Evolutionary conservation across 2,797 vertebrate genomes (phyloP).

Genomic region (Poeciliopsis infans): DNA sequence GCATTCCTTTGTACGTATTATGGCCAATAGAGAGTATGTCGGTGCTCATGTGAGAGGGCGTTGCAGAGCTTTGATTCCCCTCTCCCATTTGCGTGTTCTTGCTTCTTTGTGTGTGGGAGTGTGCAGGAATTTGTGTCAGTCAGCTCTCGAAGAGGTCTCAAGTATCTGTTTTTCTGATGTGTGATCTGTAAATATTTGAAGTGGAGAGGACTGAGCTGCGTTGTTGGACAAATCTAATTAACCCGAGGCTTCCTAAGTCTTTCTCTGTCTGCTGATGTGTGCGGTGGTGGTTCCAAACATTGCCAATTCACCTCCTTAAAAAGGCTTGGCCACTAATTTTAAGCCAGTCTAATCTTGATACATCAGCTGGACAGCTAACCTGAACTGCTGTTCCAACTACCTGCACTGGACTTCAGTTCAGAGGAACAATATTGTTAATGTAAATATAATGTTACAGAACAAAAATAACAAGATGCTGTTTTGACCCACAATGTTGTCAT

Average conservation of each 20-base stretch:
- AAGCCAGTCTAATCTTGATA: background rate
- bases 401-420: background rate
- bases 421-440: conserved; percentile 22
- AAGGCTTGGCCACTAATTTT: conserved; percentile 41
- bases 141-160: conserved; percentile 75
- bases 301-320: conserved; percentile 64
- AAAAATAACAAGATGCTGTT: conserved; percentile 38
- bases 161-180: conserved; percentile 81
- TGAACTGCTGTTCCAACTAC: background rate
- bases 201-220: conserved; percentile 74
- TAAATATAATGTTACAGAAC: conserved; percentile 27
- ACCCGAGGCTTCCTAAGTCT: conserved; percentile 77
- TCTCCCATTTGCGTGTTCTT: conserved; percentile 38
- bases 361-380: background rate
- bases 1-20: conserved; percentile 48
- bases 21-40: conserved; percentile 22
- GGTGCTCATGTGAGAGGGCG: conserved; percentile 37
- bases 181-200: conserved; percentile 84
- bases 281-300: conserved; percentile 65
- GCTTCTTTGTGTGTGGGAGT: conserved; percentile 23
- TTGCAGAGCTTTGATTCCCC: conserved; percentile 46
- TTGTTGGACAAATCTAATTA: conserved; percentile 83
- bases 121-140: conserved; percentile 64
- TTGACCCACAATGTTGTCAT: conserved; percentile 38
- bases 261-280: conserved; percentile 57